phyloP scores from a whole-genome alignment of 1,140 invertebrate genomes.

The Brachionus koreanus region DNA sequence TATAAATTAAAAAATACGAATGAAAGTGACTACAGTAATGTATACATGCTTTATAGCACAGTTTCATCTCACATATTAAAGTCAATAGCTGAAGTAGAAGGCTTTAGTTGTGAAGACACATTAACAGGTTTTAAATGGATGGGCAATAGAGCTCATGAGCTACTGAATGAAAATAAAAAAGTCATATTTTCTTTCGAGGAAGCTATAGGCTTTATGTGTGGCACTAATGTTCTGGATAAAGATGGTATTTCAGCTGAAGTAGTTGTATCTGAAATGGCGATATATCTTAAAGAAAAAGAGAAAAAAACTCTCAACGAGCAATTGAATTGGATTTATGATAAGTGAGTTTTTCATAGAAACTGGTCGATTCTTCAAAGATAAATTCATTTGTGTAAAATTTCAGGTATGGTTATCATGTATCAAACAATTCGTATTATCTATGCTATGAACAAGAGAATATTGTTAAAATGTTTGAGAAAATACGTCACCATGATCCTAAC shows the following conservation, averaged over 20 bases:
- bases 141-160: constrained; percentile 79
- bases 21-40: constrained; percentile 47
- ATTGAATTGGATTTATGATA: constrained; percentile 73
- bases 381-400: background rate
- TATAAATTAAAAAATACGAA: constrained; percentile 8
- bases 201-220: constrained; percentile 79
- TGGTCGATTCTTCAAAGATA: background rate
- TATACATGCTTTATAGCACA: constrained; percentile 83
- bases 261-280: constrained; percentile 72
- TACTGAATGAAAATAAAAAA: constrained; percentile 65
- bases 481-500: constrained; percentile 70
- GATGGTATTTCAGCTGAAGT: constrained; percentile 85
- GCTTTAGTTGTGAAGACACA: constrained; percentile 72
- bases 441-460: constrained; percentile 72
- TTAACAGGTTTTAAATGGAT: constrained; percentile 99
- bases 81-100: constrained; percentile 75
- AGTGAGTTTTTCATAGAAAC: constrained; percentile 58
- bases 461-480: constrained; percentile 72
- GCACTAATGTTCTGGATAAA: constrained; percentile 76
- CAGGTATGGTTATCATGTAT: constrained; percentile 77
- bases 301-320: constrained; percentile 57
- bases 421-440: constrained; percentile 80
- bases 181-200: constrained; percentile 91
- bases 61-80: constrained; percentile 94
- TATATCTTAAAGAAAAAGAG: constrained; percentile 64